Conservation (phyloP, 2,797 vertebrate species). For the Melanotaenia maccullochi region DNA sequence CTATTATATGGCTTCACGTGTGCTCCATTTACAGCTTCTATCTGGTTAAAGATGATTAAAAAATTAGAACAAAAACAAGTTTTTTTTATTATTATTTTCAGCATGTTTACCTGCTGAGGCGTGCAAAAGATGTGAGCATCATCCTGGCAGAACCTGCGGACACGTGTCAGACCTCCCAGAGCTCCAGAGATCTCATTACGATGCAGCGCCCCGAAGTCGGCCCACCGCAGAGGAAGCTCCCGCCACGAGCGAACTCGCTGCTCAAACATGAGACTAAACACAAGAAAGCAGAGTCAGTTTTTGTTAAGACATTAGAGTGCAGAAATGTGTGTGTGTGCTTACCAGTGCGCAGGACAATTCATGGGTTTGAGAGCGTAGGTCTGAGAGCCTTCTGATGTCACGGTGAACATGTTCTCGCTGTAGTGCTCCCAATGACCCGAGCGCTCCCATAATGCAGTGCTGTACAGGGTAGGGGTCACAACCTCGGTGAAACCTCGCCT, state of each 20-base stretch:
- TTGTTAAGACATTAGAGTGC: not conserved
- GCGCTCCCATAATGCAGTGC: slow-evolving; percentile 89
- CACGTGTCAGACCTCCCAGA: slow-evolving; percentile 89
- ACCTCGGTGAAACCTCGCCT: slow-evolving; percentile 91
- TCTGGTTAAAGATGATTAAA: not conserved
- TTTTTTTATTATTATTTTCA: not conserved
- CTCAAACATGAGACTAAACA: slow-evolving; percentile 90
- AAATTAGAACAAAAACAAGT: not conserved
- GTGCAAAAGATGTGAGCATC: slow-evolving; percentile 95
- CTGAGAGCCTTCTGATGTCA: slow-evolving; percentile 78
- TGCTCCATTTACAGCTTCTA: slow-evolving; percentile 31
- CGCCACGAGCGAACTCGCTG: slow-evolving; percentile 93
- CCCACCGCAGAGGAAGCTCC: slow-evolving; percentile 93
- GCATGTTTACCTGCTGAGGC: slow-evolving; percentile 86
- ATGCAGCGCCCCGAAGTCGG: slow-evolving; percentile 93
- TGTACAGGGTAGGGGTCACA: slow-evolving; percentile 92
- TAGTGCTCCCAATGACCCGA: slow-evolving; percentile 98
- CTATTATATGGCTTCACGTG: slow-evolving; percentile 42
- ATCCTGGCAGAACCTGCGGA: slow-evolving; percentile 92
- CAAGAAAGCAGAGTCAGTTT: slow-evolving; percentile 10
- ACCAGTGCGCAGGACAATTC: slow-evolving; percentile 97
- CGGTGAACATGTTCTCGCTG: slow-evolving; percentile 90
- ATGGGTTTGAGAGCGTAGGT: slow-evolving; percentile 93
- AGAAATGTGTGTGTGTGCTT: slow-evolving; percentile 32
- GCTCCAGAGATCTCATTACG: slow-evolving; percentile 90